These are phyloP conservation scores for Hippopotamyrus pictus DNA, from an alignment of 2,797 vertebrate genomes.

Conservation along the genomic window DNA sequence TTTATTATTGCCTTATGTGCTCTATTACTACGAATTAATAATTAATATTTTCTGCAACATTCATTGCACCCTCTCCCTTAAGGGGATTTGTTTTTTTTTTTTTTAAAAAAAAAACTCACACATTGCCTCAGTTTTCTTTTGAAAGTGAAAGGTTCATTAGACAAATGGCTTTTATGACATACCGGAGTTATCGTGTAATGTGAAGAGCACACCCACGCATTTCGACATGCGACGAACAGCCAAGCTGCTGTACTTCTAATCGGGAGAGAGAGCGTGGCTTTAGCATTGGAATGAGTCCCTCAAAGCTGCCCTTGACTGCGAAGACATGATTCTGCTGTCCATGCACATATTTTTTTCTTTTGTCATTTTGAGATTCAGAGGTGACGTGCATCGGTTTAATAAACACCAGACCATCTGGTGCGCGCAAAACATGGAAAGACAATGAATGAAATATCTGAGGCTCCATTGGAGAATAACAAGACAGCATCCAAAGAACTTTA, in stretches of 20 bases:
- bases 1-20: neutral
- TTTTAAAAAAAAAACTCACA: neutral
- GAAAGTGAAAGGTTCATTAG: neutral
- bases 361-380: neutral
- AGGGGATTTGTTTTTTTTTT: neutral
- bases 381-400: neutral
- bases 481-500: neutral
- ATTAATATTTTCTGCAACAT: neutral
- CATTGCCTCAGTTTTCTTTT: neutral
- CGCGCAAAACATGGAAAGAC: neutral
- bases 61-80: neutral
- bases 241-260: neutral
- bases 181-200: neutral
- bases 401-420: neutral
- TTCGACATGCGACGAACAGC: neutral
- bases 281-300: neutral
- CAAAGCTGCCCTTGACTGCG: neutral
- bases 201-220: neutral
- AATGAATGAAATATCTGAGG: neutral
- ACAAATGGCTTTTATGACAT: neutral
- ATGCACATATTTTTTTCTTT: neutral
- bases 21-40: neutral
- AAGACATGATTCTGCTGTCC: neutral
- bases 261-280: neutral
- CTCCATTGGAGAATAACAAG: neutral